phyloP scores from a whole-genome alignment of 2,888 invertebrate species.

The Eristalis intricaria region DNA sequence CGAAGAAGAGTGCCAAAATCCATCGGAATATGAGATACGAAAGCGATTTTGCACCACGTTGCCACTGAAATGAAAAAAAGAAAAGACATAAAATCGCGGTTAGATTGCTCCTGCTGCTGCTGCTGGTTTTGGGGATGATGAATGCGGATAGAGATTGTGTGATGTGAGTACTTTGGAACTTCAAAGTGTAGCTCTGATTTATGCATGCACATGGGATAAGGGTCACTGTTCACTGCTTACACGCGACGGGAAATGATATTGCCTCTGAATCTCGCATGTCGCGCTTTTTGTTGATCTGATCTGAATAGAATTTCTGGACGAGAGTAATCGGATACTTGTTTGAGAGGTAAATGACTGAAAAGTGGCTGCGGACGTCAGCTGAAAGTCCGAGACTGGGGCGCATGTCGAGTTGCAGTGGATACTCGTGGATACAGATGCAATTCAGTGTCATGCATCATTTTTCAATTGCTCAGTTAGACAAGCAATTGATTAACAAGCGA shows the following conservation, averaged over 20 bases:
- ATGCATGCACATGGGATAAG: no score
- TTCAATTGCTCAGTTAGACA: neutral
- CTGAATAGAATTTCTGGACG: no score
- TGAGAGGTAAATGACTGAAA: neutral
- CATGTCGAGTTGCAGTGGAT: neutral
- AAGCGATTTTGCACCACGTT: slow-evolving; percentile 77
- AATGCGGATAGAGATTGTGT: neutral
- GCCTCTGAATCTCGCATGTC: no score
- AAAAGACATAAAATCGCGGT: neutral
- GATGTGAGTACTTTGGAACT: no score
- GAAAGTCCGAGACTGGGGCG: neutral
- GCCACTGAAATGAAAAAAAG: slow-evolving; percentile 77
- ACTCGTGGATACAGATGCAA: neutral
- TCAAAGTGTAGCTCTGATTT: no score
- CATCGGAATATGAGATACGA: slow-evolving; percentile 79
- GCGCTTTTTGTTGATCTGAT: no score
- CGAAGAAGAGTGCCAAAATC: slow-evolving; percentile 77
- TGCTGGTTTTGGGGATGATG: neutral
- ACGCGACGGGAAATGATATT: no score
- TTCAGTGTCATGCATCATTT: neutral
- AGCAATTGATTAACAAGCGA: neutral
- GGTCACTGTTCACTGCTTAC: no score
- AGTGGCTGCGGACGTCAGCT: neutral
- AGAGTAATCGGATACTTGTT: no score
- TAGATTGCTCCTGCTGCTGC: neutral